Evolutionary conservation across 2,888 invertebrate genomes (phyloP), one percentile per base, ranked within the genome.

Genomic region (Callimorpha dominula): DNA sequence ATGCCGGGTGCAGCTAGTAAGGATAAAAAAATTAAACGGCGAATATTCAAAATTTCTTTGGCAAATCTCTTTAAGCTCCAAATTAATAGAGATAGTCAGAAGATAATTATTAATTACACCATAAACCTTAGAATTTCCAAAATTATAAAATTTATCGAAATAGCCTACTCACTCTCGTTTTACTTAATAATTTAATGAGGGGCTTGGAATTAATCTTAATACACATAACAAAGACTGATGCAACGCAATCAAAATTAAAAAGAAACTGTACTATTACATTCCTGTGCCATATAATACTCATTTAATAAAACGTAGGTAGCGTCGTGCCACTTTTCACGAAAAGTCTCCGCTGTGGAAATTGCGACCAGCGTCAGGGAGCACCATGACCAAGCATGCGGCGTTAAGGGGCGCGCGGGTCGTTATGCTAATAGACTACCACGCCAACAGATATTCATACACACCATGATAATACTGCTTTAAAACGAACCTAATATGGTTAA

Each of bases 341-440:
- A 91, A 89, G 86, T 87, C 89, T 68, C 87, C 89, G 90, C 86
- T 82, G 87, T 94, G 94, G 92, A 95, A 95, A 95, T 95, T 94
- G 95, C 91, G 90, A 92, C 91, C 90, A 92, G 87, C 93, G 90
- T 93, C 90, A 87, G 92, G 88, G 95, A 92, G 92, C 95, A 94
- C 92, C 95, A 92, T 95, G 95, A 94, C 95, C 95, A 95, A 93
- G 95, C 95, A 93, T 95, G 92, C 92, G 93, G 94, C 95, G 93
- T 95, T 95, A 95, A 95, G 95, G 94, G 93, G 95, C 91, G 91
- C 91, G 87, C 91, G 92, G 90, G 90, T 94, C 91, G 94, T 95
- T 95, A 95, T 95, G 95, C 93, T 95, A 95, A 95, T 94, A 92
- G 81, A 88, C 85, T 81, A 78, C 75, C 80, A 79, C 73, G 77